Evolutionary conservation across 2,797 vertebrate species (phyloP).

Genomic region (Channa striata): DNA sequence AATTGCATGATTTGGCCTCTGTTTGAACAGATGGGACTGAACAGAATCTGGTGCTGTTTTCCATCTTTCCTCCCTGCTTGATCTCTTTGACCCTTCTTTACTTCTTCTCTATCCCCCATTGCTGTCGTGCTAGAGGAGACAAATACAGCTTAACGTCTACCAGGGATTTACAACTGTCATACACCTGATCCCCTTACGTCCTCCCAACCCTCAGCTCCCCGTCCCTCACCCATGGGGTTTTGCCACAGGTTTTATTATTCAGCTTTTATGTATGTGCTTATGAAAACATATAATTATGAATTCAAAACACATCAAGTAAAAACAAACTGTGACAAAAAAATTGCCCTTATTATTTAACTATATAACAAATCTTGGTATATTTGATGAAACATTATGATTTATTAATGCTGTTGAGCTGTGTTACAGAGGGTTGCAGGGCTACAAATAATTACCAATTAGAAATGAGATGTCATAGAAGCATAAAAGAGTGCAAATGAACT

Average conservation of each 20-base stretch:
- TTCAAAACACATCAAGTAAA: constrained; percentile 27
- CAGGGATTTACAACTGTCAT: constrained; percentile 48
- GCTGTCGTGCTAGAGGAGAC: constrained; percentile 44
- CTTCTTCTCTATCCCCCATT: constrained; percentile 31
- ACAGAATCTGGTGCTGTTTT: constrained; percentile 2
- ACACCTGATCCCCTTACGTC: constrained; percentile 33
- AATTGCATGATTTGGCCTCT: background rate
- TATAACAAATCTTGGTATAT: too few species aligned
- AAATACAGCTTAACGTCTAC: constrained; percentile 70
- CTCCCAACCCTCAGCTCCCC: background rate
- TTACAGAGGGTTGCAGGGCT: too few species aligned
- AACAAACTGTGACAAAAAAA: background rate
- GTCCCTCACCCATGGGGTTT: background rate
- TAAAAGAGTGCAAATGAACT: constrained; percentile 50
- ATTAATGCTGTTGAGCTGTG: background rate
- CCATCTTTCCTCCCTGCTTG: background rate
- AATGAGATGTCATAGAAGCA: background rate
- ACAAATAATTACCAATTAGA: background rate
- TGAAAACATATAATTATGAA: constrained; percentile 34
- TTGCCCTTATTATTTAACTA: constrained; percentile 1
- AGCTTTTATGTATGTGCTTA: background rate
- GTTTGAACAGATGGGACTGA: background rate
- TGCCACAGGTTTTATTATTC: constrained; percentile 20
- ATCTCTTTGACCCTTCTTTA: constrained; percentile 22
- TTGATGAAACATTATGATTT: background rate